Percentiles rank a stretch among this genome's conserved stretches.
phyloP scores from a whole-genome alignment of 2,797 vertebrate genomes.

The Okamejei kenojei region DNA sequence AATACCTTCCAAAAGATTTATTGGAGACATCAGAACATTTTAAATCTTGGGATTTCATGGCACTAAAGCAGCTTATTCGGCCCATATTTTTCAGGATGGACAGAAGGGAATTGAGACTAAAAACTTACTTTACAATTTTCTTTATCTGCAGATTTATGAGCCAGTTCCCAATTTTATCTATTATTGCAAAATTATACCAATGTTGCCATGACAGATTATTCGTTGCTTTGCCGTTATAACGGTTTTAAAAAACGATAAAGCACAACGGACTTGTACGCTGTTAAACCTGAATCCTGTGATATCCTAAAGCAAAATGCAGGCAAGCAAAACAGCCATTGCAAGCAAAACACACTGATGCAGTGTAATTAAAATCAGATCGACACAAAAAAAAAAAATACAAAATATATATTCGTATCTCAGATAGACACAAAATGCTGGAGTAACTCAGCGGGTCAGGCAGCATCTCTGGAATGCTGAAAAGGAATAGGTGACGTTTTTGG shows the following conservation, averaged over 20 bases:
- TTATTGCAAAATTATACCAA: no score
- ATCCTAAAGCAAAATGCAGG: neutral
- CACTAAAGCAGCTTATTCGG: no score
- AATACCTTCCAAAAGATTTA: neutral
- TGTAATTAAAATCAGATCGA: neutral
- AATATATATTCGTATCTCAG: neutral
- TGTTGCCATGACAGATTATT: no score
- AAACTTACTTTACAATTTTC: no score
- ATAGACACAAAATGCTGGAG: slow-evolving; percentile 29
- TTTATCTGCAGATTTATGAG: no score
- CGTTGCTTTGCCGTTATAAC: neutral
- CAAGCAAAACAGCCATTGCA: neutral
- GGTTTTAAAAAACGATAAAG: neutral
- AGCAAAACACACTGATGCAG: slow-evolving; percentile 27
- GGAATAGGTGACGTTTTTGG: no score
- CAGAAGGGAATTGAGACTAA: no score
- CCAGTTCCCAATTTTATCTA: no score
- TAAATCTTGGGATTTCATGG: no score
- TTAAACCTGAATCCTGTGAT: neutral
- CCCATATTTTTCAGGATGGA: no score
- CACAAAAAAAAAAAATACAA: neutral
- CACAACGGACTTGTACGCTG: neutral
- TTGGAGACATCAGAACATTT: neutral
- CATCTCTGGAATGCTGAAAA: no score
- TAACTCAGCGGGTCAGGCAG: no score